phyloP scores from a whole-genome alignment of 2,113 vertebrate species.

The Dipodomys merriami region DNA sequence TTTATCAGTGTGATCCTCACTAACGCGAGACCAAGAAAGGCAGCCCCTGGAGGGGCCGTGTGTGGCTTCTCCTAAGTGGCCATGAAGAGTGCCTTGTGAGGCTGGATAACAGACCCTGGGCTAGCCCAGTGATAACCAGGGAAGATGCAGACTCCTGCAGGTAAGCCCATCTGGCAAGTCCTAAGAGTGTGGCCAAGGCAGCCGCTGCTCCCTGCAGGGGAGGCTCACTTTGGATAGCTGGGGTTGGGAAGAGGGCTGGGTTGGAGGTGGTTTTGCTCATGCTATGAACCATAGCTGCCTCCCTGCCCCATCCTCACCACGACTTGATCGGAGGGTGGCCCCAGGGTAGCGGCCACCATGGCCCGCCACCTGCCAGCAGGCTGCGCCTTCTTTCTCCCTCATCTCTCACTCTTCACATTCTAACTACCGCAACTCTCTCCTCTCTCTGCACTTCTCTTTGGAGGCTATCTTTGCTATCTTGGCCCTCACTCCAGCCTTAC shows the following conservation, averaged over 20 bases:
- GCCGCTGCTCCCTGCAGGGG: not conserved
- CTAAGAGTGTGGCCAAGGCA: not conserved
- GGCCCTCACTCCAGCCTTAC: not conserved
- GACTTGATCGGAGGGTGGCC: not conserved
- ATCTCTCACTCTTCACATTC: not conserved
- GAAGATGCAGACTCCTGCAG: not conserved
- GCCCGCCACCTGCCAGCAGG: not conserved
- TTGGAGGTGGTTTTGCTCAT: not conserved
- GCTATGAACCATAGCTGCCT: not conserved
- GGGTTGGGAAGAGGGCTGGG: not conserved
- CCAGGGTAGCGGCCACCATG: not conserved
- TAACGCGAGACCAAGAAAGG: no score
- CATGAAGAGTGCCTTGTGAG: not conserved
- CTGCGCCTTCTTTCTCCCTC: not conserved
- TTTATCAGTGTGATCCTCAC: not conserved
- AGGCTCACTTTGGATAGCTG: not conserved
- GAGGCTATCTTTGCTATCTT: not conserved
- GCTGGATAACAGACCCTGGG: rapidly evolving
- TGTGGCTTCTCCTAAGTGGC: not conserved
- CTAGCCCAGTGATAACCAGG: not conserved
- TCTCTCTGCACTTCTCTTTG: rapidly evolving
- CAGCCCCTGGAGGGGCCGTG: not conserved
- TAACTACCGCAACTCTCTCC: not conserved
- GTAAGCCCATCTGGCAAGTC: not conserved
- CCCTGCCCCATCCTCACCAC: not conserved